phyloP scores from a whole-genome alignment of 2,113 vertebrate genomes.

The Tauraco erythrolophus region DNA sequence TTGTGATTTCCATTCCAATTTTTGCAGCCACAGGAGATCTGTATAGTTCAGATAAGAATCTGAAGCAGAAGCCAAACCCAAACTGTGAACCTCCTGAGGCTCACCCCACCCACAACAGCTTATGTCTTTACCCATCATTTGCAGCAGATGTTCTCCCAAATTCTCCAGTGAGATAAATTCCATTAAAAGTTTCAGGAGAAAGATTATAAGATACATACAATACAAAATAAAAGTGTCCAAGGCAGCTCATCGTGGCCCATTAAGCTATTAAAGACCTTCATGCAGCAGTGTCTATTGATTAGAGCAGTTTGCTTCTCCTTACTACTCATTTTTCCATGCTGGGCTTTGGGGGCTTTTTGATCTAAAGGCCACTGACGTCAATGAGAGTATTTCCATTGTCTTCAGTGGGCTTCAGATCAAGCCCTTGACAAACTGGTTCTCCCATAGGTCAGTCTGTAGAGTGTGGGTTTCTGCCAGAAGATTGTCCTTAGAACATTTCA shows the following conservation, averaged over 20 bases:
- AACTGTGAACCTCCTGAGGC: constrained; percentile 70
- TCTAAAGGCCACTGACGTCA: constrained; percentile 65
- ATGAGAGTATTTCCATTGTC: constrained; percentile 50
- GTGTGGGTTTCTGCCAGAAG: constrained; percentile 41
- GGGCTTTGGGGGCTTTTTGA: constrained; percentile 57
- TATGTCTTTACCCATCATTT: constrained; percentile 73
- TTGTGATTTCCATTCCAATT: constrained; percentile 70
- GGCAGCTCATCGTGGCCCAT: constrained; percentile 30
- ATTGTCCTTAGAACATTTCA: constrained; percentile 57
- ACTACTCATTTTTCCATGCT: constrained; percentile 35
- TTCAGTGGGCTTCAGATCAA: constrained; percentile 38
- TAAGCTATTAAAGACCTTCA: constrained; percentile 33
- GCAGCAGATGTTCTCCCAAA: constrained; percentile 69
- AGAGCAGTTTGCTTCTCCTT: constrained; percentile 38
- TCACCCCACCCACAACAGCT: constrained; percentile 72
- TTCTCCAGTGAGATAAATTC: constrained; percentile 60
- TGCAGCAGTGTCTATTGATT: constrained; percentile 43
- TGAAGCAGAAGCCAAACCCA: constrained; percentile 72
- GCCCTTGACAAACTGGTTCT: constrained; percentile 34
- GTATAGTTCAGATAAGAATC: constrained; percentile 69
- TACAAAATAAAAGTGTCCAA: constrained; percentile 37
- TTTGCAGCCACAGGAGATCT: constrained; percentile 70
- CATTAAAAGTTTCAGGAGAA: constrained; percentile 56
- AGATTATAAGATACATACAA: constrained; percentile 33
- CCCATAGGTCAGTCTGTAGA: constrained; percentile 53